Base-by-base conservation (phyloP, 2,113 vertebrate species). In the Spea multiplicata region DNA sequence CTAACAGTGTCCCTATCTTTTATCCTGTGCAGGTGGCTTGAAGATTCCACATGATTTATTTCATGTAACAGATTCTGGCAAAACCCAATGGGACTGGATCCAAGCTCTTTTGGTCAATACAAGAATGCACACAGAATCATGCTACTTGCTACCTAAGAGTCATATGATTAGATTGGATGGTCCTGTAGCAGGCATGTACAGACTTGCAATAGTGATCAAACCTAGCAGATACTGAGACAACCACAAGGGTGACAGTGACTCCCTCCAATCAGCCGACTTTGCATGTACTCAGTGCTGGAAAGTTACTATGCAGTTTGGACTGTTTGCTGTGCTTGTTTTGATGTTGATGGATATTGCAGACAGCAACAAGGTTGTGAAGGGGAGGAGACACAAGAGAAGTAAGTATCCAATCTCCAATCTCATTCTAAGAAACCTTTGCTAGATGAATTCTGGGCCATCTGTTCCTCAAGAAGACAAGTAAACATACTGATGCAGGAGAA, bases 291-390 rank as follows among this genome's bases (percentile, higher is more conserved):
- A 85, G 89, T 85, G 89, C 94, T 91, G 89, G 88, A 89, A 82
- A 91, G 92, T 90, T 95, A 99, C 95, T 97, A 98, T 99, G 96
- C 95, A 93, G 94, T 95, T 96, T 93, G 94, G 96, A 94, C 87
- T 96, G 91, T 92, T 87, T 82, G 91, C 94, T 92, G 93, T 94
- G 94, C 85, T 98, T 91, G 94, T 95, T 90, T 94, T 99, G 86
- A 95, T 94, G 93, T 94, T 91, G 83, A 92, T 94, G 90, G 95
- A 95, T 91, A 91, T 95, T 81, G 82, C 89, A 46, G 88, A 93
- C 75, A 91, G 91, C 91, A 90, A 91, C 88, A 95, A 91, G 86
- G 89, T 91, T 81, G 88, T 88, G 88, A 96, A 94, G 90, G 93
- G 92, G 84, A 95, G 95, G 88, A 92, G 95, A 86, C 96, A 98